Percentiles rank a stretch among this genome's conserved stretches.
phyloP scores from a whole-genome alignment of 1,140 invertebrate species.

The Oncopodura yosiiana region DNA sequence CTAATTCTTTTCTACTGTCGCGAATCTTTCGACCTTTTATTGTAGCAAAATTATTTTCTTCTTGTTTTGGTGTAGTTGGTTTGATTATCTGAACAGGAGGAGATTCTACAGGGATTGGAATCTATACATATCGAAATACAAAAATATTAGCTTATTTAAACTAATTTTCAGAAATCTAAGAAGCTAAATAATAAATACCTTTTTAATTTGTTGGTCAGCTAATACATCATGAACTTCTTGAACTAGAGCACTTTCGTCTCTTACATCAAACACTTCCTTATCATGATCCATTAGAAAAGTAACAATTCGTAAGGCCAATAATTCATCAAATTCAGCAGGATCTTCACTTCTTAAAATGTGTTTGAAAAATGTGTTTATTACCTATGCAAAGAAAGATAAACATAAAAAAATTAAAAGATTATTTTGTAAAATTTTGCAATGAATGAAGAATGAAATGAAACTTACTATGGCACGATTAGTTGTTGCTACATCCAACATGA shows the following conservation, averaged over 20 bases:
- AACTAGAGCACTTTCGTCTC: constrained; percentile 15
- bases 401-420: constrained; percentile 1
- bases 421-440: no score
- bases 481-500: constrained; percentile 31
- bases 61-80: no score
- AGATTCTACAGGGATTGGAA: no score
- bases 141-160: no score
- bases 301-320: constrained; percentile 27
- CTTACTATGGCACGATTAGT: constrained; percentile 28
- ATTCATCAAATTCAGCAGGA: constrained; percentile 27
- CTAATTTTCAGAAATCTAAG: not conserved
- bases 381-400: constrained; percentile 11
- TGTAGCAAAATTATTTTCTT: no score
- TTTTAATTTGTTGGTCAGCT: constrained; percentile 24
- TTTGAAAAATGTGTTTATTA: constrained; percentile 30
- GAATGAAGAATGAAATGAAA: not conserved
- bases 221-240: constrained; percentile 19
- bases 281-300: constrained; percentile 34
- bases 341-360: constrained; percentile 14
- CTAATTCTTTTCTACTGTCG: no score
- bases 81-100: no score
- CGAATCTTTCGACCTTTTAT: no score
- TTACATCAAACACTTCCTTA: constrained; percentile 25
- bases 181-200: constrained; percentile 7
- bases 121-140: no score